Percentiles rank a stretch among this genome's conserved stretches.
Conservation (phyloP, 1,140 invertebrate genomes). For the Ceratina australensis region DNA sequence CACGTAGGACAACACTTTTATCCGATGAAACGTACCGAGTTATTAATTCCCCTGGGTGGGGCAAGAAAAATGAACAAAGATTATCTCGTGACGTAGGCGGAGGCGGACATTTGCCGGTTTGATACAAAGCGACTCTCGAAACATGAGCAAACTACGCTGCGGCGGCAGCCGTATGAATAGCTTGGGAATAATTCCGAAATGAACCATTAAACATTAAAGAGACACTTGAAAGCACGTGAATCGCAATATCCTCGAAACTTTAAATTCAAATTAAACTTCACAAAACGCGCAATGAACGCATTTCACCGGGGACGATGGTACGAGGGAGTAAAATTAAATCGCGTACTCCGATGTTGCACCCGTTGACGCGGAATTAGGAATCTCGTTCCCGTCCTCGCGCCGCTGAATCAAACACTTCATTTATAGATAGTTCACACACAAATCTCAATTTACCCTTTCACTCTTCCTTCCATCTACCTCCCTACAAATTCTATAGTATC, state of each 20-base stretch:
- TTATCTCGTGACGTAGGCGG: too few relatives aligned
- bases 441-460: too few relatives aligned
- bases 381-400: not conserved
- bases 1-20: too few relatives aligned
- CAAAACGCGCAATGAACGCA: not conserved
- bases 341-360: not conserved
- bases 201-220: conserved; percentile 36
- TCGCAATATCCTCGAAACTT: conserved; percentile 27
- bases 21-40: too few relatives aligned
- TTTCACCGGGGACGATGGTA: not conserved
- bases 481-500: too few relatives aligned
- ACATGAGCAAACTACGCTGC: not conserved
- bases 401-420: too few relatives aligned
- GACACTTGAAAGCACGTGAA: conserved; percentile 23
- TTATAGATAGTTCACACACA: too few relatives aligned
- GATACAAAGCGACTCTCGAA: not conserved
- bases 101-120: too few relatives aligned
- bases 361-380: conserved; percentile 3
- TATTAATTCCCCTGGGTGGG: too few relatives aligned
- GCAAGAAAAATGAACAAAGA: too few relatives aligned
- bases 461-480: too few relatives aligned
- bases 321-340: not conserved
- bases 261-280: conserved; percentile 37
- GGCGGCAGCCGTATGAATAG: conserved; percentile 15
- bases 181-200: conserved; percentile 35